Evolutionary conservation across 2,113 vertebrate genomes (phyloP), one percentile per base, ranked within the genome.

Genomic region (Hylia prasina): DNA sequence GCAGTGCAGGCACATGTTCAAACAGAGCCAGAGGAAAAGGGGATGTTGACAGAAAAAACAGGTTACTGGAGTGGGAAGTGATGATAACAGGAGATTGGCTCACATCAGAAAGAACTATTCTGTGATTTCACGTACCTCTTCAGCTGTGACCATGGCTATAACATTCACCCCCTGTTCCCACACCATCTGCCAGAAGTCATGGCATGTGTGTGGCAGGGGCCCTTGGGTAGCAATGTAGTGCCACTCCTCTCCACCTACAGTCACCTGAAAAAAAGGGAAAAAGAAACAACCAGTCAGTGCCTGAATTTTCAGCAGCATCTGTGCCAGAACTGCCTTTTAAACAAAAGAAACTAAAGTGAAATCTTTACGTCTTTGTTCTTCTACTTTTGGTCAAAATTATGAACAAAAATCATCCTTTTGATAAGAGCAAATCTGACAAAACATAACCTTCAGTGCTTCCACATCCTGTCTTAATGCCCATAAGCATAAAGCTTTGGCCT

Each of bases 151-250:
- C 99, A 99, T 99, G 97, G 99, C 99, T 58, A 99, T 99, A 84
- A 99, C 99, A 54, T 99, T 99, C 87, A 99, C 99, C 40, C 99
- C 99, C 94, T 99, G 99, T 95, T 99, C 99, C 99, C 99, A 99
- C 58, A 99, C 99, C 99, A 99, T 99, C 98, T 99, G 99, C 99
- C 99, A 99, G 98, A 99, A 99, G 96, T 99, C 99, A 13, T 98
- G 99, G 95, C 99, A 99, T 0, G 99, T 99, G 94, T 99, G 99
- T 37, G 99, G 98, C 69, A 99, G 96, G 25, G 99, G 99, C 48
- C 99, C 99, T 97, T 99, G 99, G 31, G 99, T 99, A 93, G 99
- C 99, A 9, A 99, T 99, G 96, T 99, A 99, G 96, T 99, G 99
- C 99, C 99, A 99, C 89, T 99, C 98, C 90, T 99, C 98, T 86